Evolutionary conservation across 2,797 vertebrate species (phyloP).

Genomic region (Arctocebus calabarensis): DNA sequence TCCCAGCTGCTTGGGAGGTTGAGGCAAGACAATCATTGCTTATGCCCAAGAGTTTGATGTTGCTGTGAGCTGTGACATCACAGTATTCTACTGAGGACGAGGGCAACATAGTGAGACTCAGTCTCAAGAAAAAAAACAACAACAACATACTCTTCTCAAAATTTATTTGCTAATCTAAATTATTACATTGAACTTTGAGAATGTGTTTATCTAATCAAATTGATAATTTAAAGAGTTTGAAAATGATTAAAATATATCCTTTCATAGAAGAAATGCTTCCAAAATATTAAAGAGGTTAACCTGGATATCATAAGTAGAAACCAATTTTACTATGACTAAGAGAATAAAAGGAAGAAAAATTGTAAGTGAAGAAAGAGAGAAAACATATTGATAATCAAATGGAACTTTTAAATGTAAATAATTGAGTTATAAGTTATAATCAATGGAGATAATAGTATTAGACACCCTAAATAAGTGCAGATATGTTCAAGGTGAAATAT

Average conservation of each 20-base stretch:
- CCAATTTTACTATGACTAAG: background rate
- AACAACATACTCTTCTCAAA: background rate
- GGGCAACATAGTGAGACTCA: no score
- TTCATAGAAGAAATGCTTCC: background rate
- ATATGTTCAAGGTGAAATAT: background rate
- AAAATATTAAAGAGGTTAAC: background rate
- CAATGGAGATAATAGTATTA: background rate
- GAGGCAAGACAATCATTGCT: no score
- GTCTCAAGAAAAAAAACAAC: no score
- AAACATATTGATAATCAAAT: background rate
- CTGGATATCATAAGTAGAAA: background rate
- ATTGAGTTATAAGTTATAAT: background rate
- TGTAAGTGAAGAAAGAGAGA: background rate
- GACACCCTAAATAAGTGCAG: no score
- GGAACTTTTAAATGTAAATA: background rate
- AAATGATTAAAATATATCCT: background rate
- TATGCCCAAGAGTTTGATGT: no score
- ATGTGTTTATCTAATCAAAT: background rate
- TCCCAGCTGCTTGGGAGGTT: no score
- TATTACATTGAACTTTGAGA: background rate
- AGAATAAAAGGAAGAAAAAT: background rate
- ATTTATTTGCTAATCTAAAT: background rate
- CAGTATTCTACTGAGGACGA: no score
- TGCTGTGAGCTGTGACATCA: no score
- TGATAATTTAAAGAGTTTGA: background rate